Conservation (phyloP, 1,140 invertebrate species). For the Diabrotica undecimpunctata region DNA sequence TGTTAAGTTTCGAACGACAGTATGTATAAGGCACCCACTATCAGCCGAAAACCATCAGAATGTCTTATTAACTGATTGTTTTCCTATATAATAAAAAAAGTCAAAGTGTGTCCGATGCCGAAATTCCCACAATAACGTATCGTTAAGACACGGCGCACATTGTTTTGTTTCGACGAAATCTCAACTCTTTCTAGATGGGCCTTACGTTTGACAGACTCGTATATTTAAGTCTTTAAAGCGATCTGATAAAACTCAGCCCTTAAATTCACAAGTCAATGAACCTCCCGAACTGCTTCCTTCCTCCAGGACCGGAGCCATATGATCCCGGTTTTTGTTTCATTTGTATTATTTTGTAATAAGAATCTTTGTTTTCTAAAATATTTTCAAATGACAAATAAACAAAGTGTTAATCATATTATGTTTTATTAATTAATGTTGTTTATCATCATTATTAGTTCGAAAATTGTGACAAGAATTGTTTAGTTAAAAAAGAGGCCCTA, state of each 20-base stretch:
- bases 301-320: not conserved
- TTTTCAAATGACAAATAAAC: too few relatives aligned
- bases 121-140: slow-evolving; percentile 16
- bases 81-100: slow-evolving; percentile 9
- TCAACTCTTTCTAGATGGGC: not conserved
- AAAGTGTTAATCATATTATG: too few relatives aligned
- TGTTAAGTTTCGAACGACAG: too few relatives aligned
- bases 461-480: too few relatives aligned
- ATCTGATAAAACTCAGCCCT: slow-evolving; percentile 38
- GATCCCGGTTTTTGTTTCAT: too few relatives aligned
- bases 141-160: slow-evolving; percentile 9
- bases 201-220: slow-evolving; percentile 29
- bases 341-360: too few relatives aligned
- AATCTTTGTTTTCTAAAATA: too few relatives aligned
- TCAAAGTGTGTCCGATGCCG: slow-evolving; percentile 7
- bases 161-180: slow-evolving; percentile 10
- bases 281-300: slow-evolving; percentile 1
- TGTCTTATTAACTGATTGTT: slow-evolving; percentile 15
- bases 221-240: slow-evolving; percentile 28
- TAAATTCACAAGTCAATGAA: slow-evolving; percentile 37
- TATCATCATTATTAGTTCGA: too few relatives aligned
- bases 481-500: too few relatives aligned
- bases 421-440: too few relatives aligned
- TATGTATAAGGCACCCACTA: not conserved
- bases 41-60: not conserved